Conservation (phyloP, 2,113 vertebrate genomes). For the Glaucidium brasilianum region DNA sequence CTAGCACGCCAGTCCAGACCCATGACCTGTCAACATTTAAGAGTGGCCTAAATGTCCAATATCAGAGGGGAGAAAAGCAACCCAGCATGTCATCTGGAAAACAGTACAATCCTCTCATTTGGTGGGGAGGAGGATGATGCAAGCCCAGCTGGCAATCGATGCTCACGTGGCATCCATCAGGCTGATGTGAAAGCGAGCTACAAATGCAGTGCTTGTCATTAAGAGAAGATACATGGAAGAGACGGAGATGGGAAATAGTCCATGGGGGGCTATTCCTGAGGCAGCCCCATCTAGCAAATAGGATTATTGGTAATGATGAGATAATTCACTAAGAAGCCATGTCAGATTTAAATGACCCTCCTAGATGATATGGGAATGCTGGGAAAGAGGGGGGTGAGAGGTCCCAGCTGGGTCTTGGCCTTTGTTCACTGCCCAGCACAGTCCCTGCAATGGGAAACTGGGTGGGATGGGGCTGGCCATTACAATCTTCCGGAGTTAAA, state of each 20-base stretch:
- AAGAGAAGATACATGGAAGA: conserved; percentile 27
- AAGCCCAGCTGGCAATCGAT: conserved; percentile 39
- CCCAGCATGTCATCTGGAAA: background rate
- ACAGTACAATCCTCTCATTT: background rate
- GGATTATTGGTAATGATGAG: conserved; percentile 44
- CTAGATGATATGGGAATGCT: background rate
- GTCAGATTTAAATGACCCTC: conserved; percentile 3
- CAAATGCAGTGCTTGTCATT: conserved; percentile 35
- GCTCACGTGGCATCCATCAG: conserved; percentile 16
- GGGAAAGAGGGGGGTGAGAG: background rate
- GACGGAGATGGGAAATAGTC: background rate
- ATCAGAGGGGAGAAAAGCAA: background rate
- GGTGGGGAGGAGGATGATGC: background rate
- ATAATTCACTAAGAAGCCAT: conserved; percentile 50
- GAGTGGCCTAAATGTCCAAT: background rate
- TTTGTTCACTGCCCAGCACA: background rate
- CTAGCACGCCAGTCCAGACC: background rate
- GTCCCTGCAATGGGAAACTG: background rate
- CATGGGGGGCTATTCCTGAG: conserved; percentile 30
- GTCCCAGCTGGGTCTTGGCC: background rate
- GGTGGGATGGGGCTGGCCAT: background rate
- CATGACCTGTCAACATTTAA: background rate
- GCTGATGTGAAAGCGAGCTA: background rate
- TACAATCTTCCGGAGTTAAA: background rate
- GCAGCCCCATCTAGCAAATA: conserved; percentile 23